Percentiles rank a stretch among this genome's conserved stretches.
Conservation (phyloP, 2,888 invertebrate species). For the Drosophila quinaria region DNA sequence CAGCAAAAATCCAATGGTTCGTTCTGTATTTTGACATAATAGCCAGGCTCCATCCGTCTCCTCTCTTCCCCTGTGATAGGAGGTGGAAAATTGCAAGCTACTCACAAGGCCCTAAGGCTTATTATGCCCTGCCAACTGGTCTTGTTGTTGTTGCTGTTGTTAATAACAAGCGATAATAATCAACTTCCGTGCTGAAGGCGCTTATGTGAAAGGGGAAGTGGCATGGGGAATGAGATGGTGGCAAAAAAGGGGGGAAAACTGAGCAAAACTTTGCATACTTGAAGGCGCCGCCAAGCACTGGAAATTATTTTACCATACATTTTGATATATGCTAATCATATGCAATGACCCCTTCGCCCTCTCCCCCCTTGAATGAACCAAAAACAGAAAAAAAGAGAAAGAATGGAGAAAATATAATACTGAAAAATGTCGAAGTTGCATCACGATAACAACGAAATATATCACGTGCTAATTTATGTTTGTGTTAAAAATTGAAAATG, state of each 20-base stretch:
- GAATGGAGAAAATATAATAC: slow-evolving; percentile 32
- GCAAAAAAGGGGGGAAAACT: slow-evolving; percentile 1
- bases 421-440: slow-evolving; percentile 68
- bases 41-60: slow-evolving; percentile 13
- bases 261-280: slow-evolving; percentile 63
- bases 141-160: slow-evolving; percentile 64
- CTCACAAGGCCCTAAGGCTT: slow-evolving; percentile 34
- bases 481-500: slow-evolving; percentile 70
- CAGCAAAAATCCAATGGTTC: slow-evolving; percentile 32
- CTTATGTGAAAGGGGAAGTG: slow-evolving; percentile 16
- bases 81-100: slow-evolving; percentile 45
- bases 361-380: slow-evolving; percentile 6
- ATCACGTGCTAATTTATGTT: slow-evolving; percentile 80
- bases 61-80: slow-evolving; percentile 17
- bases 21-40: slow-evolving; percentile 62
- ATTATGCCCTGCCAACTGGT: slow-evolving; percentile 41
- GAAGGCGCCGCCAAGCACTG: slow-evolving; percentile 54
- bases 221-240: neutral
- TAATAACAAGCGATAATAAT: slow-evolving; percentile 83
- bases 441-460: slow-evolving; percentile 67
- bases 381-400: neutral
- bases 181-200: slow-evolving; percentile 79
- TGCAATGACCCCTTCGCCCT: slow-evolving; percentile 38
- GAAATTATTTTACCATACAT: slow-evolving; percentile 41
- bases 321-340: slow-evolving; percentile 76